phyloP scores from a whole-genome alignment of 1,140 invertebrate species.

The Nephotettix cincticeps region DNA sequence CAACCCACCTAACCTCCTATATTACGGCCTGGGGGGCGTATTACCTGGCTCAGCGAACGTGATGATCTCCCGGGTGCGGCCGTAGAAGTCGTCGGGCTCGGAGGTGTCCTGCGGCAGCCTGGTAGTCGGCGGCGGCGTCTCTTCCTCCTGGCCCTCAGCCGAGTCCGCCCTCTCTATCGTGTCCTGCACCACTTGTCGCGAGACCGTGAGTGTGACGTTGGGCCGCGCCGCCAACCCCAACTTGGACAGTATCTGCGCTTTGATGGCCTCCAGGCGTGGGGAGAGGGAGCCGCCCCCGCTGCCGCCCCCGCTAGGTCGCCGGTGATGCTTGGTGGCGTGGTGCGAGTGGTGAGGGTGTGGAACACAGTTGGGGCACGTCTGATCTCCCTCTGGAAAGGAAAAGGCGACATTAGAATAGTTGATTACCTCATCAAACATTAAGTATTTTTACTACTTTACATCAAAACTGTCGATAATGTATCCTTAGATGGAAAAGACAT shows the following conservation, averaged over 20 bases:
- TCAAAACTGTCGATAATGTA: too few species aligned
- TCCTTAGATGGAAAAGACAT: too few species aligned
- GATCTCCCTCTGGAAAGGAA: conserved; percentile 21
- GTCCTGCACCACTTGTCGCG: conserved; percentile 64
- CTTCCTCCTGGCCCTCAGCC: conserved; percentile 29
- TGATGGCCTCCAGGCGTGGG: conserved; percentile 67
- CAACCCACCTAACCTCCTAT: not conserved
- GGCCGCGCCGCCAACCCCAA: conserved; percentile 66
- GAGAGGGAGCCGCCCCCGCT: conserved; percentile 13
- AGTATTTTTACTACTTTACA: too few species aligned
- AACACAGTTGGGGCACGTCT: conserved; percentile 28
- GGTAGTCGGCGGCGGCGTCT: conserved; percentile 38
- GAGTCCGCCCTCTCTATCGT: conserved; percentile 63
- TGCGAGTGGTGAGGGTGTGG: conserved; percentile 24
- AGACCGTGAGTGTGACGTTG: conserved; percentile 64
- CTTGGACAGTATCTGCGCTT: conserved; percentile 72
- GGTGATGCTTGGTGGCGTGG: conserved; percentile 31
- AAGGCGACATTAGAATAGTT: too few species aligned
- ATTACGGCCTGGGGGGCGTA: conserved; percentile 36
- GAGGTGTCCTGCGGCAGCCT: conserved; percentile 45
- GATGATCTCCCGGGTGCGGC: conserved; percentile 76
- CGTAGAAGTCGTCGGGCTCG: conserved; percentile 70
- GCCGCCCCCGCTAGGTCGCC: conserved; percentile 10
- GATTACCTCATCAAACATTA: too few species aligned
- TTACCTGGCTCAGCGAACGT: conserved; percentile 79